These are phyloP conservation scores for Polyergus mexicanus DNA, from an alignment of 1,140 invertebrate species.

Conservation along the genomic window DNA sequence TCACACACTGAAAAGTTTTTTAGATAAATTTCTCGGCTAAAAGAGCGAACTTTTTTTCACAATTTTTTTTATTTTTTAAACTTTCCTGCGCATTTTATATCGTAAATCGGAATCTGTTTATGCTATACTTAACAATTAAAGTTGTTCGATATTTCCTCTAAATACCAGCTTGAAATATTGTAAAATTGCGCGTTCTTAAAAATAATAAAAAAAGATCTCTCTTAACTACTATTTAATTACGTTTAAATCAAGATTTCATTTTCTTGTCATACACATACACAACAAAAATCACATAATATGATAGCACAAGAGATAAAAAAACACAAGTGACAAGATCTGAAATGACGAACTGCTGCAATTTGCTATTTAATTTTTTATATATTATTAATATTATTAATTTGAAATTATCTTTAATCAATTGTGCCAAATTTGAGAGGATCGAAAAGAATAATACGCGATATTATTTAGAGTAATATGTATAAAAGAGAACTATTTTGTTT, in stretches of 20 bases:
- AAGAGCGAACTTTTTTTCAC: background rate
- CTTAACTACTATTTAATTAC: background rate
- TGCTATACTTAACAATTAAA: background rate
- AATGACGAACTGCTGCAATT: background rate
- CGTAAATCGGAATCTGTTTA: background rate
- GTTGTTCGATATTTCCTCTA: background rate
- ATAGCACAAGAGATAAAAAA: background rate
- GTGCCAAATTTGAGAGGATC: background rate
- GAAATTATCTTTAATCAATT: background rate
- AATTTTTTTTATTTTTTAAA: background rate
- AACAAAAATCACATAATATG: conserved; percentile 5
- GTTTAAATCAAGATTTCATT: background rate
- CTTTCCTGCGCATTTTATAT: background rate
- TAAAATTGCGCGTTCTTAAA: background rate
- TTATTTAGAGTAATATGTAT: background rate
- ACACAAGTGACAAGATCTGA: background rate
- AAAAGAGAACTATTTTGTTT: background rate
- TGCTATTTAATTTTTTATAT: background rate
- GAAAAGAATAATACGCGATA: background rate
- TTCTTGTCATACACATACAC: background rate
- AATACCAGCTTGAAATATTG: background rate
- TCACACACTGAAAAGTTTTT: background rate
- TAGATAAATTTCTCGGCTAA: background rate
- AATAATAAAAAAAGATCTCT: conserved; percentile 2
- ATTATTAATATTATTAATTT: no score